Conservation (phyloP, 2,113 vertebrate species). For the Eptesicus fuscus region DNA sequence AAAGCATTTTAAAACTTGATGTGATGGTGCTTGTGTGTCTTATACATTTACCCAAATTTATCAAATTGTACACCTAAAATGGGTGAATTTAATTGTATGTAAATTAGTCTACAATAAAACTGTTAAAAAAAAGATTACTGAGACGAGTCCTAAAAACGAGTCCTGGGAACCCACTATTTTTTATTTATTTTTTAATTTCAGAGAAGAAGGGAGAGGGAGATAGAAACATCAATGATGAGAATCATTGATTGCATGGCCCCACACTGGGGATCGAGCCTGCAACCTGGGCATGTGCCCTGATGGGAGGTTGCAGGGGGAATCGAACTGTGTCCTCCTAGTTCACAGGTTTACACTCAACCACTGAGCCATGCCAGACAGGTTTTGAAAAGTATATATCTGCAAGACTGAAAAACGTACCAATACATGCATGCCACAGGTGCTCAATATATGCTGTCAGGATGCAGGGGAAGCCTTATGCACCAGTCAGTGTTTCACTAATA, state of each 20-base stretch:
- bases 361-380: not conserved
- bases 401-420: not conserved
- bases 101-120: not conserved
- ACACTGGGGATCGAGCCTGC: too few species aligned
- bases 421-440: not conserved
- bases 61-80: not conserved
- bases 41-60: not conserved
- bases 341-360: too few species aligned
- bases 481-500: not conserved
- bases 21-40: not conserved
- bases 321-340: too few species aligned
- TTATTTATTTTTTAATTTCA: too few species aligned
- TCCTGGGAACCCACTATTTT: not conserved
- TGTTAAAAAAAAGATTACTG: slow-evolving; percentile 7
- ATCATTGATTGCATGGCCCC: too few species aligned
- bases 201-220: too few species aligned
- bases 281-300: too few species aligned
- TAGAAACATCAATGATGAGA: too few species aligned
- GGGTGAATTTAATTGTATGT: not conserved
- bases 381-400: not conserved
- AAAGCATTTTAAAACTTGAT: not conserved
- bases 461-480: not conserved
- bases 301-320: too few species aligned
- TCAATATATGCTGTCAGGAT: not conserved
- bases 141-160: not conserved